A percentile compares a stretch with the other conserved stretches of the same genome.
These are phyloP conservation scores for Lycocorax pyrrhopterus DNA, from an alignment of 2,113 vertebrate species.

Conservation along the genomic window DNA sequence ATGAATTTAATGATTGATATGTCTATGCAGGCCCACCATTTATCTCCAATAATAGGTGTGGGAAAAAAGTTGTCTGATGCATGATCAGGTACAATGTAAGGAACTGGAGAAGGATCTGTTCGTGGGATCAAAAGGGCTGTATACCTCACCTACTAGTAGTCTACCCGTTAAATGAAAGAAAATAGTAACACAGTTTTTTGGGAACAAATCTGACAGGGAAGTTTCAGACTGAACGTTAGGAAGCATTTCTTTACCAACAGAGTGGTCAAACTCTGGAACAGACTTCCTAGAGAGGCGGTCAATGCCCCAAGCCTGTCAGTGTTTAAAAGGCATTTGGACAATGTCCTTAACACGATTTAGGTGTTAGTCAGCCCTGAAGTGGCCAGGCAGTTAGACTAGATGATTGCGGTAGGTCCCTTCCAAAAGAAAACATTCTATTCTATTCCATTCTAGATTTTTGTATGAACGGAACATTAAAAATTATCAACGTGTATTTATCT, in stretches of 20 bases:
- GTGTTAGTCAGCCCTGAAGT: neutral
- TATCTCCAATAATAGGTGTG: neutral
- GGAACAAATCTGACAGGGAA: neutral
- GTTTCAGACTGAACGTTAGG: neutral
- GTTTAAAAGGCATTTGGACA: neutral
- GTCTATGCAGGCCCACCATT: neutral
- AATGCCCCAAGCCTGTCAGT: neutral
- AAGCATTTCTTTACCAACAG: neutral
- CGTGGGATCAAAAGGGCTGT: neutral
- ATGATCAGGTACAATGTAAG: neutral
- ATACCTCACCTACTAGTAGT: neutral
- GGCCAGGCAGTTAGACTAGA: neutral
- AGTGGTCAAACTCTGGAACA: neutral
- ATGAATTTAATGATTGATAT: neutral
- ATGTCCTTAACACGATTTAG: neutral
- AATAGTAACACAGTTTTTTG: neutral
- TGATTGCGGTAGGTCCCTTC: neutral
- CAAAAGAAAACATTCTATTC: neutral
- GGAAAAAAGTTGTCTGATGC: neutral
- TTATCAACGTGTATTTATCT: neutral
- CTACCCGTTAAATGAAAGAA: neutral
- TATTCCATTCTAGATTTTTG: neutral
- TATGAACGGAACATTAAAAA: neutral
- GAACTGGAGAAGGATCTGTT: neutral
- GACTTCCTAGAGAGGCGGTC: too few species aligned